These are phyloP conservation scores for Megaceryle alcyon DNA, from an alignment of 2,797 vertebrate genomes.

Conservation along the genomic window DNA sequence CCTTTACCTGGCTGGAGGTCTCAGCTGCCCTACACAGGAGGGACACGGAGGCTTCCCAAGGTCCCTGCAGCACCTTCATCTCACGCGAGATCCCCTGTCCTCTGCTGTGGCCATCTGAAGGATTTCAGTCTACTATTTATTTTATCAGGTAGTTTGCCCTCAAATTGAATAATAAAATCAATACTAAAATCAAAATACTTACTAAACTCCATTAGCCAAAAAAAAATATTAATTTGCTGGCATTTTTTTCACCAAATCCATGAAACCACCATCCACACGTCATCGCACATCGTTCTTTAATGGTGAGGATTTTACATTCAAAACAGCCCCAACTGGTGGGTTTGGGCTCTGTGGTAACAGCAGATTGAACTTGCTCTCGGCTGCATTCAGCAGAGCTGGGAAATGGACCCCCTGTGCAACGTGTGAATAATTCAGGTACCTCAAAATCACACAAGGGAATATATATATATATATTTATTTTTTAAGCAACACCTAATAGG, in stretches of 20 bases:
- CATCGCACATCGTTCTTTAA: background rate
- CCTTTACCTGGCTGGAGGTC: background rate
- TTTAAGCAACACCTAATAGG: background rate
- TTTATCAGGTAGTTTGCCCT: background rate
- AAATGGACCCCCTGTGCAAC: background rate
- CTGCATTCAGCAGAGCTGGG: background rate
- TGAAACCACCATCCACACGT: background rate
- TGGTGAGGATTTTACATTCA: background rate
- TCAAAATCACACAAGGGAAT: slow-evolving; percentile 8
- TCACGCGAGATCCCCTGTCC: background rate
- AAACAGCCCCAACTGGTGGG: background rate
- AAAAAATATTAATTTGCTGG: background rate
- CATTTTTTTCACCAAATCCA: background rate
- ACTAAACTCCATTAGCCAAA: background rate
- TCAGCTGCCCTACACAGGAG: background rate
- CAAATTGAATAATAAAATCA: background rate
- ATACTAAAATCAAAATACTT: background rate
- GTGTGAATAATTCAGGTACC: slow-evolving; percentile 52
- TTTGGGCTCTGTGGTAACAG: background rate
- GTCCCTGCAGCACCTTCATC: background rate
- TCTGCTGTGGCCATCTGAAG: background rate
- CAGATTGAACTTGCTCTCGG: background rate
- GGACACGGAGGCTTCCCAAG: background rate
- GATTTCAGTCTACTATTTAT: background rate
- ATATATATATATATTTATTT: no score